A percentile compares a stretch with the other conserved stretches of the same genome.
Conservation (phyloP, 92 coral and sea anemone genomes). For the Umimayanthus kanabou region DNA sequence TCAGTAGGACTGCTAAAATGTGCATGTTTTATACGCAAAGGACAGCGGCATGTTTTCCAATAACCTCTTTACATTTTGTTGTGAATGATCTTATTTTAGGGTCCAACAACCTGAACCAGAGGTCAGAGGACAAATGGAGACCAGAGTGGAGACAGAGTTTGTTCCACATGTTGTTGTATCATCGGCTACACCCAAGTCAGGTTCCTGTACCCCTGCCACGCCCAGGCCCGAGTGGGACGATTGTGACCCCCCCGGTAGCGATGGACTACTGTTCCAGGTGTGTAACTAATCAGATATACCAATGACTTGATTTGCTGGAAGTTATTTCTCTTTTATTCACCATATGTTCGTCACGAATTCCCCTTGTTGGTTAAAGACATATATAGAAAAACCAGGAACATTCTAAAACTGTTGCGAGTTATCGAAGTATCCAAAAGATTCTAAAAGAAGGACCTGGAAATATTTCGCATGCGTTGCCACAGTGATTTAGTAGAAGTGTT, state of each 20-base stretch:
- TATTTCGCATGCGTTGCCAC: too few relatives aligned
- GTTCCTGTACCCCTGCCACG: constrained; percentile 21
- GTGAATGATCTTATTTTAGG: constrained; percentile 28
- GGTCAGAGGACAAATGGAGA: constrained; percentile 49
- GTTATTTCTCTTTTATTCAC: neutral
- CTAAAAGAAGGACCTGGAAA: too few relatives aligned
- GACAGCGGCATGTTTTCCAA: too few relatives aligned
- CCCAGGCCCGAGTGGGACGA: constrained; percentile 3
- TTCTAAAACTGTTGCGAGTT: too few relatives aligned
- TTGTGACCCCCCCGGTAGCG: neutral
- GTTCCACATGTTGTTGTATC: constrained; percentile 56
- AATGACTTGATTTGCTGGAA: neutral
- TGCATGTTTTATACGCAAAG: too few relatives aligned
- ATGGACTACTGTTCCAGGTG: constrained; percentile 3
- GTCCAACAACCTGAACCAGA: constrained; percentile 77
- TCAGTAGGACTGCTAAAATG: too few relatives aligned
- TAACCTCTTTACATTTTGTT: too few relatives aligned
- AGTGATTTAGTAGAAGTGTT: too few relatives aligned
- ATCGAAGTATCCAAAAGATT: too few relatives aligned
- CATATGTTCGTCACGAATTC: neutral
- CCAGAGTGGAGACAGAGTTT: constrained; percentile 40
- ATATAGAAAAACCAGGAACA: too few relatives aligned
- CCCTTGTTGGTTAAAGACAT: too few relatives aligned
- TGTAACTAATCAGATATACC: neutral
- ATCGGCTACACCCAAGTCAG: constrained; percentile 30